phyloP scores from a whole-genome alignment of 92 coral and sea anemone genomes.

The Diadumene lineata region DNA sequence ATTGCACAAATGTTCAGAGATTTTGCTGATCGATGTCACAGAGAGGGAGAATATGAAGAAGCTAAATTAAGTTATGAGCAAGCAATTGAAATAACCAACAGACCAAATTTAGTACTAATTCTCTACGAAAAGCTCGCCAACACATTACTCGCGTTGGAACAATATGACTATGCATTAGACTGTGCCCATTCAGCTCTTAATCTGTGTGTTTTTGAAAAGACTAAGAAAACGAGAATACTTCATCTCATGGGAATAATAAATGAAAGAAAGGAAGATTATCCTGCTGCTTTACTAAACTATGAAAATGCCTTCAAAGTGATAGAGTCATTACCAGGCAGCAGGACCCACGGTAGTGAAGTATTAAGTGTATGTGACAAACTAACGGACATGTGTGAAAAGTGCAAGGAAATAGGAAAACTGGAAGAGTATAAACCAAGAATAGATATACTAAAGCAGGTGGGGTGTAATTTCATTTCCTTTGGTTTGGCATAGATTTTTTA shows the following conservation, averaged over 20 bases:
- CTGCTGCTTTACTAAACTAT: slow-evolving; percentile 40
- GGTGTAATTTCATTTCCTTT: background rate
- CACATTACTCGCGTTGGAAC: slow-evolving; percentile 18
- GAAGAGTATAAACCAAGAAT: slow-evolving; percentile 15
- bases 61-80: slow-evolving; percentile 45
- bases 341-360: slow-evolving; percentile 59
- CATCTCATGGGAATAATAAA: slow-evolving; percentile 49
- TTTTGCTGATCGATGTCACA: background rate
- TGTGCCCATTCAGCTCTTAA: slow-evolving; percentile 47
- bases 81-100: slow-evolving; percentile 46
- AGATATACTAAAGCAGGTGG: background rate
- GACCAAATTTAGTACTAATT: slow-evolving; percentile 41
- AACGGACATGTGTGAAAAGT: slow-evolving; percentile 6
- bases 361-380: slow-evolving; percentile 18
- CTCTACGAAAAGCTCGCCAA: slow-evolving; percentile 65
- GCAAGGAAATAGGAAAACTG: background rate
- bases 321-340: slow-evolving; percentile 35
- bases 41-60: slow-evolving; percentile 33
- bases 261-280: slow-evolving; percentile 26
- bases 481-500: background rate
- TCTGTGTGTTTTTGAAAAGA: slow-evolving; percentile 42
- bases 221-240: slow-evolving; percentile 61
- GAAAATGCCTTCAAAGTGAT: slow-evolving; percentile 61
- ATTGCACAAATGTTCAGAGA: too few species aligned
- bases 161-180: slow-evolving; percentile 44